phyloP scores from a whole-genome alignment of 2,888 invertebrate species.

The Microctonus aethiopoides region DNA sequence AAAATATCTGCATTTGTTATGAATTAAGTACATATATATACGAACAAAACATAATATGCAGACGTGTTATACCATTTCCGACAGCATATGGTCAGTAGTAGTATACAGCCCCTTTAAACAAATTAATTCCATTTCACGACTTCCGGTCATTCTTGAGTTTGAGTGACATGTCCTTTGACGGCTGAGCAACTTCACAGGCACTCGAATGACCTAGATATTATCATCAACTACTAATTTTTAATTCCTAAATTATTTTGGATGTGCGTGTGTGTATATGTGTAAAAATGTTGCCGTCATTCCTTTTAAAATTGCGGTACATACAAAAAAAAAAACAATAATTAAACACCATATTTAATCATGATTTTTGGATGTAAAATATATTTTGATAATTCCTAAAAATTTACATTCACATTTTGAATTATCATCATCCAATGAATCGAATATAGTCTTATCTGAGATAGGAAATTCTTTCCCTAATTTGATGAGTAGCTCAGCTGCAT shows the following conservation, averaged over 20 bases:
- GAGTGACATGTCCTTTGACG: conserved; percentile 67
- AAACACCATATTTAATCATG: neutral
- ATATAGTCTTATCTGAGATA: too few relatives aligned
- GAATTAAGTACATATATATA: conserved; percentile 48
- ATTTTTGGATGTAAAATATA: neutral
- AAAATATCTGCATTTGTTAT: conserved; percentile 53
- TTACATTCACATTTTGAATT: too few relatives aligned
- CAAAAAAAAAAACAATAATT: neutral
- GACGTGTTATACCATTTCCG: too few relatives aligned
- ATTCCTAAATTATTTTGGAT: conserved; percentile 42
- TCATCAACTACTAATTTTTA: conserved; percentile 45
- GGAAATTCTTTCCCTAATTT: conserved; percentile 6
- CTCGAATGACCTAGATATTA: conserved; percentile 47
- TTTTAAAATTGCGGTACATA: neutral
- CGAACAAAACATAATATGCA: too few relatives aligned
- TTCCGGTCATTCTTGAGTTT: conserved; percentile 65
- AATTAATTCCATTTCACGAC: conserved; percentile 65
- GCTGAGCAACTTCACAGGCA: conserved; percentile 58
- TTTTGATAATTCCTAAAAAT: neutral
- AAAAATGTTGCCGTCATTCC: neutral
- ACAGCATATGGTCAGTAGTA: too few relatives aligned
- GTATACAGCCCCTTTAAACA: conserved; percentile 39
- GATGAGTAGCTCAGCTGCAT: conserved; percentile 4
- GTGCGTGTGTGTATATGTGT: neutral
- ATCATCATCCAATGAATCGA: too few relatives aligned